Evolutionary conservation across 2,797 vertebrate species (phyloP).

Genomic region (Vultur gryphus): DNA sequence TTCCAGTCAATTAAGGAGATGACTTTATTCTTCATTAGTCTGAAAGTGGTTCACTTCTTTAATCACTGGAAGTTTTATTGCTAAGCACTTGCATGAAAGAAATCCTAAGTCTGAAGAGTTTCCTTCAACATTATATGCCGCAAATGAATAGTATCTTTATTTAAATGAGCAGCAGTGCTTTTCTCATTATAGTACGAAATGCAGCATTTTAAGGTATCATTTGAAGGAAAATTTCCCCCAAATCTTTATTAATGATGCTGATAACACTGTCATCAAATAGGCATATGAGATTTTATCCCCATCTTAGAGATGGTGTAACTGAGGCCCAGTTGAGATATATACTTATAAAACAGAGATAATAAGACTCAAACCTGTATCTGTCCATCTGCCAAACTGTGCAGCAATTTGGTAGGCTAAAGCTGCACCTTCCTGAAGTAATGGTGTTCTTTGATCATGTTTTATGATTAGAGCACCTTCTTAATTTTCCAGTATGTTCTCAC

Average conservation of each 20-base stretch:
- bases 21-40: neutral
- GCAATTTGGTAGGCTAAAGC: neutral
- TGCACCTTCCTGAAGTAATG: neutral
- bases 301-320: neutral
- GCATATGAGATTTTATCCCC: neutral
- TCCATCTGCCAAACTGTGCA: neutral
- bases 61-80: neutral
- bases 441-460: neutral
- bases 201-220: neutral
- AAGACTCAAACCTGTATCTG: neutral
- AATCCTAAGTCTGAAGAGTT: neutral
- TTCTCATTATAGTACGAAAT: neutral
- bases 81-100: neutral
- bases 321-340: neutral
- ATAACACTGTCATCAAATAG: neutral
- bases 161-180: neutral
- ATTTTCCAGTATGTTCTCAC: neutral
- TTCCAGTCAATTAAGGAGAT: neutral
- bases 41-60: neutral
- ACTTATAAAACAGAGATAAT: neutral
- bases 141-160: neutral
- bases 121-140: neutral
- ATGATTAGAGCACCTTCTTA: neutral
- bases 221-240: neutral
- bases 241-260: neutral